Evolutionary conservation across 2,113 vertebrate species (phyloP).

Genomic region (Pangasianodon hypophthalmus): DNA sequence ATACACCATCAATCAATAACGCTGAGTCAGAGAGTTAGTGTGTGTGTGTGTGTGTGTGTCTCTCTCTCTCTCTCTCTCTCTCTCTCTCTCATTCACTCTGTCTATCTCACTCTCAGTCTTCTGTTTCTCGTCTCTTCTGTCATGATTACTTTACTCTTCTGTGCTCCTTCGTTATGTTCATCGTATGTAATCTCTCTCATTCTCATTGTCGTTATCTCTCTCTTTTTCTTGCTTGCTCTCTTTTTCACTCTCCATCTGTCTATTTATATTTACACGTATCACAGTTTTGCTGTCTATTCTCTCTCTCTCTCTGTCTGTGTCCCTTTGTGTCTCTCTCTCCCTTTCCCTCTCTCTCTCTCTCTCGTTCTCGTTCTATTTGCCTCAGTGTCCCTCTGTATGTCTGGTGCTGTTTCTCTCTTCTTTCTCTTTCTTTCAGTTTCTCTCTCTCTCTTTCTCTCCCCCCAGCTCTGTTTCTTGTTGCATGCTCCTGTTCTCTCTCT

Average conservation of each 20-base stretch:
- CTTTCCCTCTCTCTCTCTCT: background rate
- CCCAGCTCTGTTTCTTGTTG: background rate
- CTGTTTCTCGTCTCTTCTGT: background rate
- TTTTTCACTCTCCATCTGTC: background rate
- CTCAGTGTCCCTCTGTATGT: background rate
- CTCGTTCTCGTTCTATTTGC: background rate
- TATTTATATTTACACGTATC: no score
- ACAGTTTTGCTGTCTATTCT: no score
- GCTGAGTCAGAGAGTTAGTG: constrained; percentile 41
- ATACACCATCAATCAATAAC: constrained; percentile 35
- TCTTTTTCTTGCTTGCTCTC: background rate
- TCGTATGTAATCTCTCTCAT: background rate
- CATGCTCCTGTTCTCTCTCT: background rate
- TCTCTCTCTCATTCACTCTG: background rate
- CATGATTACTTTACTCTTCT: background rate
- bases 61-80: constrained; percentile 22
- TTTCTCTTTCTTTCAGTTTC: background rate
- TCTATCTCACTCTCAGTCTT: background rate
- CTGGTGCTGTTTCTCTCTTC: background rate
- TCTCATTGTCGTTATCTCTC: background rate
- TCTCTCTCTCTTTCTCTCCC: background rate
- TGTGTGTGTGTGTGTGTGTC: no score
- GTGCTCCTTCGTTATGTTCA: background rate
- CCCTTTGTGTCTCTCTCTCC: background rate
- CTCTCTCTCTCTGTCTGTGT: background rate